These are phyloP conservation scores for Protonemura montana DNA, from an alignment of 2,888 invertebrate species.

Conservation along the genomic window DNA sequence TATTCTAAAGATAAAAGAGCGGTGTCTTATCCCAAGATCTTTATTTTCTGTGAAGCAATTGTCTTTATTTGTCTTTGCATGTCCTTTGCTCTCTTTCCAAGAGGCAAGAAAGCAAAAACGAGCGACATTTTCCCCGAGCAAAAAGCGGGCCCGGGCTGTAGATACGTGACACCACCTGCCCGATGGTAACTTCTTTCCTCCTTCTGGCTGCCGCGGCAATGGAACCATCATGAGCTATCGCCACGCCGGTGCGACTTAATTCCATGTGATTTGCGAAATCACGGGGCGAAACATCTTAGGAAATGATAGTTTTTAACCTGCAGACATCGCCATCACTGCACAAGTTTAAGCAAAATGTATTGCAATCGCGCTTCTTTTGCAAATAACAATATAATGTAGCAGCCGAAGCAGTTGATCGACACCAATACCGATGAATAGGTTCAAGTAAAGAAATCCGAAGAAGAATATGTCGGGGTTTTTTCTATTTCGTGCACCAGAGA, in stretches of 20 bases:
- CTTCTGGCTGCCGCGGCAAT: neutral
- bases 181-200: slow-evolving; percentile 14
- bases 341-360: slow-evolving; percentile 2
- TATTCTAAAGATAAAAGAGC: neutral
- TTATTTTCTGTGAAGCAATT: neutral
- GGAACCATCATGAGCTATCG: slow-evolving; percentile 1
- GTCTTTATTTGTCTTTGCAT: slow-evolving; percentile 7
- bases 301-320: slow-evolving; percentile 4
- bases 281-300: neutral
- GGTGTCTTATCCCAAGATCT: neutral
- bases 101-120: neutral
- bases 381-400: neutral
- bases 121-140: neutral
- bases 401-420: neutral
- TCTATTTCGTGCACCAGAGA: neutral
- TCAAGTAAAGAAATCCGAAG: neutral
- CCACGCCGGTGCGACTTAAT: neutral
- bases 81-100: slow-evolving; percentile 15
- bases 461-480: neutral
- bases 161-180: slow-evolving; percentile 32
- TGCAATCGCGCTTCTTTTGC: neutral
- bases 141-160: slow-evolving; percentile 8
- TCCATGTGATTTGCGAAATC: slow-evolving; percentile 18
- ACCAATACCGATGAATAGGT: neutral
- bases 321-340: neutral